Base-by-base conservation (phyloP, 2,797 vertebrate species). In the Vireo griseus region DNA sequence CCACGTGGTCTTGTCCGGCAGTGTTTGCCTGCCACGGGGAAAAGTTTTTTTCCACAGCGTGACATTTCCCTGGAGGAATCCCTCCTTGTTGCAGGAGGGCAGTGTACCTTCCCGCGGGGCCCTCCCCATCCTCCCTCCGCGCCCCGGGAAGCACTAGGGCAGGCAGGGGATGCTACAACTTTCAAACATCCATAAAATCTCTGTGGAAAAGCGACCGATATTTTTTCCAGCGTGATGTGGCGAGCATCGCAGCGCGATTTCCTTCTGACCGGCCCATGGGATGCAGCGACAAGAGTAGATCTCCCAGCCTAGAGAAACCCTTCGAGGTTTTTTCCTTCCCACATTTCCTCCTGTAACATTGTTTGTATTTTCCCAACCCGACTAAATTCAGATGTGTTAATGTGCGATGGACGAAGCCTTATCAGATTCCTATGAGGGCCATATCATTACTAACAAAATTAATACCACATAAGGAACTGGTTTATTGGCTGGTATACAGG, bases 391-490 rank as follows among this genome's bases (percentile, higher is more conserved):
- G 52, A 82, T 57, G 94, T 96, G 94, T 92, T 97, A 97, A 97
- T 81, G 92, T 79, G 95, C 66, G 71, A 85, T 33, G 79, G 92
- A 96, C 96, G 93, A 89, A 72, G 26, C 68, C 85, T 97, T 96
- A 94, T 96, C 96, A 95, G 93, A 91, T 88, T 96, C 96, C 94
- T 97, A 37, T 19, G 94, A 95, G 94, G 76, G 59, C 63, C 84
- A 21, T 94, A 97, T 92, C 94, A 63, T 82, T 80, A 86, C 94
- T 94, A 94, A 77, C 88, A 94, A 95, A 96, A 96, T 94, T 95
- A 96, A 96, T 97, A 97, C 97, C 97, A 93, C 97, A 96, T 97
- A 98, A 97, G 98, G 95, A 97, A 94, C 96, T 79, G 82, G 95
- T 97, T 98, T 97, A 96, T 97, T 95, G 94, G 84, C 92, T 61